phyloP scores from a whole-genome alignment of 2,888 invertebrate genomes.

The Tortrix viridana region DNA sequence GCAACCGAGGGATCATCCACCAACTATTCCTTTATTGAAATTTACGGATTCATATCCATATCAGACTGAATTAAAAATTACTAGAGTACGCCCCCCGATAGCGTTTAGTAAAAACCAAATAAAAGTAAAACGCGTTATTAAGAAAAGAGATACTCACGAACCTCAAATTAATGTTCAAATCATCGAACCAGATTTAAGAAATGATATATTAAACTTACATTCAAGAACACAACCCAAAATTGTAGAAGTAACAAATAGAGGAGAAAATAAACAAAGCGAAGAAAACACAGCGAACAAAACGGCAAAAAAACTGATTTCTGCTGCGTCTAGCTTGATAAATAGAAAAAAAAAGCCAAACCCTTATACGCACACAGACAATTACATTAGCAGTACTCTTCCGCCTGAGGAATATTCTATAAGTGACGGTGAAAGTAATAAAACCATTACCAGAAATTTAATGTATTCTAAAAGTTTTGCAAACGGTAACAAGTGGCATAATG shows the following conservation, averaged over 20 bases:
- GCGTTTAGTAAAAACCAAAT: conserved; percentile 59
- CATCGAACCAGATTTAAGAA: conserved; percentile 61
- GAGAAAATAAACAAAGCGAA: conserved; percentile 46
- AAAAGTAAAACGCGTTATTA: conserved; percentile 51
- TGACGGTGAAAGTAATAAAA: conserved; percentile 45
- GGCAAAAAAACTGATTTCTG: conserved; percentile 45
- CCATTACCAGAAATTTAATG: conserved; percentile 49
- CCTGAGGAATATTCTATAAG: conserved; percentile 62
- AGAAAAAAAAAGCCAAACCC: conserved; percentile 44
- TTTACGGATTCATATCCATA: conserved; percentile 67
- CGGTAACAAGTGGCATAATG: conserved; percentile 73
- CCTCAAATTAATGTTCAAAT: conserved; percentile 70
- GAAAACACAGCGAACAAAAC: conserved; percentile 45
- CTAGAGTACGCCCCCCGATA: conserved; percentile 57
- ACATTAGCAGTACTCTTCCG: conserved; percentile 60
- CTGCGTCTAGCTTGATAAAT: conserved; percentile 40
- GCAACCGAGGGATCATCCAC: conserved; percentile 57
- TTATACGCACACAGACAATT: conserved; percentile 48
- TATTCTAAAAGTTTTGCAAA: conserved; percentile 60
- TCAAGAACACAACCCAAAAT: conserved; percentile 55
- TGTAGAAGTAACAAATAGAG: conserved; percentile 65
- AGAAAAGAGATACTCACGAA: conserved; percentile 50
- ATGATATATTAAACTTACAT: conserved; percentile 60
- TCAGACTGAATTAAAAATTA: conserved; percentile 61
- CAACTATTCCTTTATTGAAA: conserved; percentile 64